Evolutionary conservation across 2,113 vertebrate genomes (phyloP), one percentile per base, ranked within the genome.

Genomic region (Brevimyrus niger): DNA sequence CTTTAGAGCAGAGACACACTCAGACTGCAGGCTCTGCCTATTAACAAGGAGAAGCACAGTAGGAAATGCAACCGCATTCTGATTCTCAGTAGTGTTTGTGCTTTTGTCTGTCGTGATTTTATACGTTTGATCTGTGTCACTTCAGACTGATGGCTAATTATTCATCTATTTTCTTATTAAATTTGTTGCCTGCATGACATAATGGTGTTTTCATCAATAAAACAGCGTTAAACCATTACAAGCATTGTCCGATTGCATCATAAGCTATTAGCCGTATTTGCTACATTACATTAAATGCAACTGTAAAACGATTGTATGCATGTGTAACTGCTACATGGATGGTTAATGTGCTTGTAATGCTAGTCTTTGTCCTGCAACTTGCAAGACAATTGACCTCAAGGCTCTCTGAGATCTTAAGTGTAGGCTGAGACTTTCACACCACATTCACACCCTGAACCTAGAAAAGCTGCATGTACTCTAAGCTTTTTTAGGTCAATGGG

Each of bases 81-180:
- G 73, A 83, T 82, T 89, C 35, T n/a, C 76, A 4, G 19, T 48
- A 82, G 48, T 17, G 15, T 83, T 89, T 89, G 50, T 82, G 46
- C 19, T 83, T 73, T 61, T 73, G 55, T 89, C 73, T 3, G 27
- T 38, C 58, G 69, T 19, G 1, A 53, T 8, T 46, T 44, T 82
- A 13, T 38, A 35, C 35, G 27, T 42, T 80, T 42, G 31, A 38
- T 80, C 73, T 23, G 21, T 89, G 27, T 80, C 50, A 53, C 69
- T 89, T 35, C 50, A 89, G 73, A 89, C 15, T 88, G 27, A 80
- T 69, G 47, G 69, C 44, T 88, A 69, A 58, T 47, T 85, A 85
- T n/a, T 85, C 53, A 48, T 51, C 31, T 86, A 53, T 31, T 86
- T 86, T 48, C 6, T 27, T 9, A 86, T 76, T 35, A 23, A 38